Evolutionary conservation across 2,797 vertebrate species (phyloP).

Genomic region (Sphenopsis melanotis): DNA sequence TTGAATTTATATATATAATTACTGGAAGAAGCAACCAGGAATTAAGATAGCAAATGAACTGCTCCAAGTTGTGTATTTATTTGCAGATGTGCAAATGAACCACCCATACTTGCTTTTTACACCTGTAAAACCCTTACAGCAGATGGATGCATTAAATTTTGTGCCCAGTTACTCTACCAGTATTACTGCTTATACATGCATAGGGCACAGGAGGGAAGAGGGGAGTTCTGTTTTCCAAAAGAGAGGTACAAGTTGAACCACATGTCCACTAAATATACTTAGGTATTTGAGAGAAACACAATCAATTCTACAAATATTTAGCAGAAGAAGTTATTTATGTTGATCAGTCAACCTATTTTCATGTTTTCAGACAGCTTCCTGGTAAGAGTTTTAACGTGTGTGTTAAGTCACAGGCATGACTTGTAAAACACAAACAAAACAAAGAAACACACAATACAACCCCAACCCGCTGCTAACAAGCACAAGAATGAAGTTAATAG

Average conservation of each 20-base stretch:
- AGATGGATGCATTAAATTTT: neutral
- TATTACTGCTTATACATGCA: neutral
- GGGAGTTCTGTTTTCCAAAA: neutral
- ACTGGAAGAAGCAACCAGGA: neutral
- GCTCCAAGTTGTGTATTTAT: neutral
- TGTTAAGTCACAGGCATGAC: neutral
- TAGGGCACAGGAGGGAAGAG: neutral
- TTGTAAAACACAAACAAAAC: neutral
- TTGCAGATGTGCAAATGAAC: neutral
- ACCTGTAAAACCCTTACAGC: neutral
- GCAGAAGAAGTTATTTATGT: neutral
- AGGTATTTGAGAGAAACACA: neutral
- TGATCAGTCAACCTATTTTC: neutral
- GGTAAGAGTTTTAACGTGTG: accelerated
- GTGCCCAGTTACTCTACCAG: neutral
- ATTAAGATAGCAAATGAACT: neutral
- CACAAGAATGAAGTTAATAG: neutral
- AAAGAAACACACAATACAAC: neutral
- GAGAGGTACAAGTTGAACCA: neutral
- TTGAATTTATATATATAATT: neutral
- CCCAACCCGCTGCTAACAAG: neutral
- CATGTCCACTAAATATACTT: neutral
- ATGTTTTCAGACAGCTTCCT: neutral
- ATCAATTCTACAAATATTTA: neutral
- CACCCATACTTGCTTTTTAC: neutral